Conservation (phyloP, 1,140 invertebrate species). For the Cotesia chilonis region DNA sequence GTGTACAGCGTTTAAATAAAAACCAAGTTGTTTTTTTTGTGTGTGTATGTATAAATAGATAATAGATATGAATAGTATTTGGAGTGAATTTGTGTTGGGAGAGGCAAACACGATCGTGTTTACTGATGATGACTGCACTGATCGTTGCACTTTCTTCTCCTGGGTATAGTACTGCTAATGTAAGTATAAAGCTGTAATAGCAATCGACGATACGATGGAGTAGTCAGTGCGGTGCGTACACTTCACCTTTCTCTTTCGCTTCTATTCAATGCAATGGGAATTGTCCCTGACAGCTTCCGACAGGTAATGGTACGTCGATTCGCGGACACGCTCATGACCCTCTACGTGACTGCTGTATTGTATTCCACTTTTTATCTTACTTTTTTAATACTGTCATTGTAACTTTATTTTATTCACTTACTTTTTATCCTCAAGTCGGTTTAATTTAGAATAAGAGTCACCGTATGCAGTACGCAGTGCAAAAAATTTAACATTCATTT, state of each 20-base stretch:
- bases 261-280: slow-evolving; percentile 35
- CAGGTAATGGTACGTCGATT: slow-evolving; percentile 41
- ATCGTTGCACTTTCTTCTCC: slow-evolving; percentile 58
- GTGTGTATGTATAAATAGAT: too few species aligned
- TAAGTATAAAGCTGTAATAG: slow-evolving; percentile 28
- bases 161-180: slow-evolving; percentile 29
- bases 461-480: too few species aligned
- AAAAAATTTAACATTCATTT: too few species aligned
- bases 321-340: slow-evolving; percentile 35
- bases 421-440: neutral
- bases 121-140: slow-evolving; percentile 41
- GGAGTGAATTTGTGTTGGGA: slow-evolving; percentile 20
- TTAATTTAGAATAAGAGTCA: too few species aligned
- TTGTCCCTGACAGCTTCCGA: slow-evolving; percentile 47
- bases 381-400: neutral
- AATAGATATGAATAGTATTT: neutral
- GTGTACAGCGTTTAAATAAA: too few species aligned
- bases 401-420: neutral
- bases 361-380: neutral
- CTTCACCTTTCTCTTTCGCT: slow-evolving; percentile 61
- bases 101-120: slow-evolving; percentile 28
- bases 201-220: slow-evolving; percentile 19
- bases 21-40: too few species aligned
- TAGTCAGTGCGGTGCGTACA: slow-evolving; percentile 43
- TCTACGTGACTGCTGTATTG: neutral